Evolutionary conservation across 2,888 invertebrate genomes (phyloP), one percentile per base, ranked within the genome.

Genomic region (Apoderus coryli): DNA sequence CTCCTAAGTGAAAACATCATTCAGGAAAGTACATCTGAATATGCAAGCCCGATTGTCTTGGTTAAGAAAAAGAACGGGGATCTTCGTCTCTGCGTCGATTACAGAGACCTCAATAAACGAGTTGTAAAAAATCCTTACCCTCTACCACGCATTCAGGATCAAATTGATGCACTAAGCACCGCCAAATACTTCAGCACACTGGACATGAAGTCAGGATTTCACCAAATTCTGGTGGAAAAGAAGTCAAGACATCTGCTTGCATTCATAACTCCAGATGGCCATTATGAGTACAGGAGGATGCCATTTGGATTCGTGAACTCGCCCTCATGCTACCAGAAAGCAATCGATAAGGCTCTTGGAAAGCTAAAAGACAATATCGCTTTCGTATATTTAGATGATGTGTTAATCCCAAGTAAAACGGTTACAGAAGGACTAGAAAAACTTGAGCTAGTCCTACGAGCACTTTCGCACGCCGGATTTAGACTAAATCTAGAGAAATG

Each of bases 251-350:
- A 39, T 32, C 23, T 37, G 14, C 26, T 33, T 16, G 37, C 35
- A 9, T 38, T 36, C 22, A 22, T 39, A 13, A 36, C 39, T 7
- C 37, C 41, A 13, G 37, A 38, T 26, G 37, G 37, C 10, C 38
- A 37, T 28, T 42, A 34, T 23, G 40, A 39, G 29, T 42, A 37
- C 14, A 37, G 31, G 10, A 14, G 33, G n/a, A 35, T 41, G 34
- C 36, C 39, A 24, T 38, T 41, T 30, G 41, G 36, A 3, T 38
- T 39, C 31, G 34, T 38, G 6, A 41, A 39, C 25, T 31, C 36
- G 10, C 36, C 32, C 5, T 22, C 35, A n/a, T 27, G 27, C 22
- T 38, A 35, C 22, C 37, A 39, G 22, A 19, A 32, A 13, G 39
- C 34, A 11, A 39, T 39, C 15, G 34, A 39, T 34, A 29, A 31